Percentiles rank a stretch among this genome's conserved stretches.
Conservation (phyloP, 2,113 vertebrate genomes). For the Catharus fuscescens region DNA sequence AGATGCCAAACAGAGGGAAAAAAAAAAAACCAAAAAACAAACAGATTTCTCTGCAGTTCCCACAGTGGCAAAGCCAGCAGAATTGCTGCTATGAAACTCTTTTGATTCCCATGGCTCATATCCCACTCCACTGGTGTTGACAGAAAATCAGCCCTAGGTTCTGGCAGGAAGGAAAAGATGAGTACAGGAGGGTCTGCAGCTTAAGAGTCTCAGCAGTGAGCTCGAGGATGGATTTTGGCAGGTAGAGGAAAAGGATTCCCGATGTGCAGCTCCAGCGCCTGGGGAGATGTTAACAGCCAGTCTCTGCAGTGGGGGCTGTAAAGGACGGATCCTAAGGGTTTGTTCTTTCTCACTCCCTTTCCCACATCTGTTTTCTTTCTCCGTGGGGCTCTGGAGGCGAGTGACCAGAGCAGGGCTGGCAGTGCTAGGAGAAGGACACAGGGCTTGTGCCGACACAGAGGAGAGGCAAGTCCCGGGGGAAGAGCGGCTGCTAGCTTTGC, state of each 20-base stretch:
- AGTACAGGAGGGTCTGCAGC: neutral
- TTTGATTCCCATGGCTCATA: neutral
- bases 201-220: neutral
- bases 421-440: neutral
- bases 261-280: neutral
- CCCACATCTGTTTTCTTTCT: neutral
- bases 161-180: accelerated
- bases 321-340: neutral
- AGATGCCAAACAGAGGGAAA: accelerated
- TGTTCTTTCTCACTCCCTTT: neutral
- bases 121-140: neutral
- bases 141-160: neutral
- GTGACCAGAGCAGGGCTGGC: neutral
- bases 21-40: neutral
- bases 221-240: accelerated
- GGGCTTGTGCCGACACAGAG: neutral
- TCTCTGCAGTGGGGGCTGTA: neutral
- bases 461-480: neutral
- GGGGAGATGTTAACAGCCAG: neutral
- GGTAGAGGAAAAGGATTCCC: neutral
- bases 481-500: slow-evolving; percentile 22
- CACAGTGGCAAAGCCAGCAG: accelerated
- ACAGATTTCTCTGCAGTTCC: neutral
- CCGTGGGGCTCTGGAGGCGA: accelerated
- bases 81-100: neutral